These are phyloP conservation scores for Marasmarcha lunaedactyla DNA, from an alignment of 2,888 invertebrate species.

Conservation along the genomic window DNA sequence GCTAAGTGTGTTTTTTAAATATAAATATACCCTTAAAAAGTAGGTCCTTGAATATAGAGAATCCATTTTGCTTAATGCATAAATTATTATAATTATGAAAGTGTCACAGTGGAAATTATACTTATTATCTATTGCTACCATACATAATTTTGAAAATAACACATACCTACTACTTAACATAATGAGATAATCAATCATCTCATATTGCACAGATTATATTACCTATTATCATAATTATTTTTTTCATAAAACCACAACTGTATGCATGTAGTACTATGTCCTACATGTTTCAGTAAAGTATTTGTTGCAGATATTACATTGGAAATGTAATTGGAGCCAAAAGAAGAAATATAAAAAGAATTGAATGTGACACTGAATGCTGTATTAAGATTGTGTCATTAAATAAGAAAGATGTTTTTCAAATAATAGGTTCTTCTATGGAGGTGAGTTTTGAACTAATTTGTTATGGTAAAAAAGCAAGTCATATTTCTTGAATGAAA, in stretches of 20 bases:
- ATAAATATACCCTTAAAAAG: constrained; percentile 1
- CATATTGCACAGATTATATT: too few relatives aligned
- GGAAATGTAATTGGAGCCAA: constrained; percentile 84
- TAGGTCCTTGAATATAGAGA: neutral
- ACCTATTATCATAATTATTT: too few relatives aligned
- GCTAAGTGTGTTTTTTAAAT: constrained; percentile 66
- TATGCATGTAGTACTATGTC: too few relatives aligned
- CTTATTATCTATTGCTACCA: too few relatives aligned
- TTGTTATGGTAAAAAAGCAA: neutral
- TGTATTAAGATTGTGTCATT: constrained; percentile 79
- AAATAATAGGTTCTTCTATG: constrained; percentile 54
- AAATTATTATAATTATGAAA: too few relatives aligned
- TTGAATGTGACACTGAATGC: constrained; percentile 83
- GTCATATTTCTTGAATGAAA: neutral
- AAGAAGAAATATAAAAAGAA: constrained; percentile 77
- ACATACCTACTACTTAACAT: too few relatives aligned
- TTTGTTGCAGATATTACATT: constrained; percentile 68
- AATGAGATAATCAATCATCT: too few relatives aligned
- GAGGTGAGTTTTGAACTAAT: constrained; percentile 27
- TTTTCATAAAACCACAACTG: too few relatives aligned
- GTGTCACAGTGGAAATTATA: too few relatives aligned
- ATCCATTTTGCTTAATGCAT: too few relatives aligned
- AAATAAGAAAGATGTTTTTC: constrained; percentile 75
- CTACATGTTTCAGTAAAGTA: too few relatives aligned
- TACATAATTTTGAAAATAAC: too few relatives aligned